A percentile compares a stretch with the other conserved stretches of the same genome.
Conservation (phyloP, 2,113 vertebrate species). For the Perca flavescens region DNA sequence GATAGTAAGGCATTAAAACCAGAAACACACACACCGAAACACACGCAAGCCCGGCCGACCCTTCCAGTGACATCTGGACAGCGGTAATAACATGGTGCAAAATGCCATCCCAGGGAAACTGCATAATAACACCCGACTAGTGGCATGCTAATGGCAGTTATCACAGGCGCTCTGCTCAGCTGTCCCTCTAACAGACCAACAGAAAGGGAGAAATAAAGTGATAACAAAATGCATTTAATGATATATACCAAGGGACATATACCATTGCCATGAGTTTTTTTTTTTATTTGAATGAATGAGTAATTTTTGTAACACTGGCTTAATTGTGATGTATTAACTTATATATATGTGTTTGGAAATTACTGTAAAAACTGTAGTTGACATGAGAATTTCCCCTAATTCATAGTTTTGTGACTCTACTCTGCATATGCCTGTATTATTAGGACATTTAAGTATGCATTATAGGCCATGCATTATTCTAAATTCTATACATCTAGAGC, state of each 20-base stretch:
- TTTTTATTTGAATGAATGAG: background rate
- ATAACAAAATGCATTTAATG: constrained; percentile 35
- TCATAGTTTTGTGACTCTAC: background rate
- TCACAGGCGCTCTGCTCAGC: constrained; percentile 71
- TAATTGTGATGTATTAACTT: background rate
- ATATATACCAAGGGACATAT: background rate
- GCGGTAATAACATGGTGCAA: constrained; percentile 83
- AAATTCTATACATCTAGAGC: background rate
- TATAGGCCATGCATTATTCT: background rate
- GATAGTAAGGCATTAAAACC: constrained; percentile 31
- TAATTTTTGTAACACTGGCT: background rate
- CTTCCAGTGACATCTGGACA: constrained; percentile 83
- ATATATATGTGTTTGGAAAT: background rate
- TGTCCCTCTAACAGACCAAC: constrained; percentile 56
- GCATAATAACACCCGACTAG: constrained; percentile 82
- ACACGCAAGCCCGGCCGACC: constrained; percentile 37
- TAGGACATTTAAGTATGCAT: too few relatives aligned
- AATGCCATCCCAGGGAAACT: constrained; percentile 82
- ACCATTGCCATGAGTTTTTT: background rate
- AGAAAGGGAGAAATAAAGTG: constrained; percentile 44
- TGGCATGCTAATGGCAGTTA: constrained; percentile 85
- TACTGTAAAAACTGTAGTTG: background rate
- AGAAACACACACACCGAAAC: constrained; percentile 17
- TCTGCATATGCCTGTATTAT: background rate
- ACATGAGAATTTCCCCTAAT: background rate